Evolutionary conservation across 2,797 vertebrate genomes (phyloP).

Genomic region (Sebastes steindachneri): DNA sequence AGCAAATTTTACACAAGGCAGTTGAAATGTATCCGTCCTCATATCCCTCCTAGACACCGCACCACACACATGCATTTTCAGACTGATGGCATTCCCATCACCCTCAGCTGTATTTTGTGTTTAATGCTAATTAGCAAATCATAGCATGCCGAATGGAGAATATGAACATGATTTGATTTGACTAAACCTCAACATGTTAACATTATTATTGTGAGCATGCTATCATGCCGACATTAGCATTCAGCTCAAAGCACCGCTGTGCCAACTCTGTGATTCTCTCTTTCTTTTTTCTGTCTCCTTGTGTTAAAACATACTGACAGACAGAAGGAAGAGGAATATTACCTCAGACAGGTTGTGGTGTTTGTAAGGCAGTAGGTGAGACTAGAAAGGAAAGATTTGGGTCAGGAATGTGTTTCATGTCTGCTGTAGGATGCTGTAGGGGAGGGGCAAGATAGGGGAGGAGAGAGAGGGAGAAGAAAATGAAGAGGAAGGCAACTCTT

Average conservation of each 20-base stretch:
- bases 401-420: conserved; percentile 39
- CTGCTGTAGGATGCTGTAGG: neutral
- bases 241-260: neutral
- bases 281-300: neutral
- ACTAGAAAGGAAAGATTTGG: conserved; percentile 27
- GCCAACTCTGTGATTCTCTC: neutral
- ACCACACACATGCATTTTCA: no score
- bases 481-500: neutral
- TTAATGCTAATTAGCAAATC: neutral
- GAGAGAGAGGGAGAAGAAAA: neutral
- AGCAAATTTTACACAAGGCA: no score
- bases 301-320: neutral
- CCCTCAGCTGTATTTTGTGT: neutral
- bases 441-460: neutral
- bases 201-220: neutral
- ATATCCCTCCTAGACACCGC: no score
- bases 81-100: neutral
- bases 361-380: conserved; percentile 47
- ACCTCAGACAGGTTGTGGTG: conserved; percentile 6
- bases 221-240: neutral
- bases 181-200: neutral
- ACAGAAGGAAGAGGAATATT: neutral
- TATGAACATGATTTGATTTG: neutral
- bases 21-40: no score
- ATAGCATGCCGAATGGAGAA: neutral